Evolutionary conservation across 2,113 vertebrate genomes (phyloP), one percentile per base, ranked within the genome.

Genomic region (Zingel zingel): DNA sequence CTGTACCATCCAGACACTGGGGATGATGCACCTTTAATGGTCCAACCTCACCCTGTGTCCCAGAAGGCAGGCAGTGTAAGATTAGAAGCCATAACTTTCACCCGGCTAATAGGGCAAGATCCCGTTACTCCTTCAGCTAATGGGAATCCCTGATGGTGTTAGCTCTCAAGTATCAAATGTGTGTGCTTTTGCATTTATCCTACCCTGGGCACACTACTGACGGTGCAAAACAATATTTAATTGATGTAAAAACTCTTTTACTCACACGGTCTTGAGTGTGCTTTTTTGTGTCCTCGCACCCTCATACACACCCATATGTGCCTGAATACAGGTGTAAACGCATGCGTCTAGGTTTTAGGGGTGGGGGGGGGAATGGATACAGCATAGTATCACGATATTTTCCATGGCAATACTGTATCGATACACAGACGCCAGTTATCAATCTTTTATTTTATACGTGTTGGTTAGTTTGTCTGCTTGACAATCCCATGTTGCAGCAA

Each of bases 41-140:
- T 87, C 62, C 56, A 82, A 86, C 56, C 68, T 88, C 78, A 82
- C 51, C 82, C 69, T 36, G 36, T n/a, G 79, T 91, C 88, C 83
- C 75, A 88, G 54, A 80, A 72, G 88, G 79, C 54, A 74, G 74
- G 27, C 67, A 23, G 79, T 82, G 84, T 89, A 89, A 87, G 88
- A 91, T 87, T 88, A 93, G 88, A 90, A 90, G 78, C 64, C 71
- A 71, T 81, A 83, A 81, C 87, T 79, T 84, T 90, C 84, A 82
- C 67, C 76, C 85, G 58, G 86, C 82, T 90, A 86, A 89, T 71
- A 84, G 82, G 65, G 68, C 43, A 33, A 62, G 79, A 88, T 90
- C 89, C 76, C 65, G 74, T 92, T 89, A 82, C 89, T 89, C 39
- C 84, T 65, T 18, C 82, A 78, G 77, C 76, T 88, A 79, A 87